Conservation (phyloP, 2,888 invertebrate species). For the Amphimallon solstitiale region DNA sequence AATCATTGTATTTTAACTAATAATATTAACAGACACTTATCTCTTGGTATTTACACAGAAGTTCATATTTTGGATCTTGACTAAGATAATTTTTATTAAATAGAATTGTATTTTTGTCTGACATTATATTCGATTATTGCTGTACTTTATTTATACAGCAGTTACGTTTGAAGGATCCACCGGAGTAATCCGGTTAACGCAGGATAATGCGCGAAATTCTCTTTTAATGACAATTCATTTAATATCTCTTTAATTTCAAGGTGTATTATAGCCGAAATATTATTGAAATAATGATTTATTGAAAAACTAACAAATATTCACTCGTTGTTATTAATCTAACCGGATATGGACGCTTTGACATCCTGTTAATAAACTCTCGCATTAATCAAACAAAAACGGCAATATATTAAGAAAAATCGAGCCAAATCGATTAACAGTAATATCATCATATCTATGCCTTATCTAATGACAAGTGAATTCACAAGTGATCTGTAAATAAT, state of each 20-base stretch:
- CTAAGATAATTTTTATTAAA: too few relatives aligned
- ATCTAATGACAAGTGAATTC: slow-evolving; percentile 56
- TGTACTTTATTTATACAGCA: too few relatives aligned
- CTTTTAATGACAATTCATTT: not conserved
- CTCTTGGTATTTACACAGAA: too few relatives aligned
- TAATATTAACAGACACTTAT: too few relatives aligned
- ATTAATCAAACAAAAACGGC: slow-evolving; percentile 28
- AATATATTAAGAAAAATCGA: slow-evolving; percentile 39
- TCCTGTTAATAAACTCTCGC: slow-evolving; percentile 24
- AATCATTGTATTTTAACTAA: too few relatives aligned
- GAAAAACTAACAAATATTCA: not conserved
- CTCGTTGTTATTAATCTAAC: slow-evolving; percentile 1
- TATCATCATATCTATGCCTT: slow-evolving; percentile 33
- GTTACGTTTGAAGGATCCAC: not conserved
- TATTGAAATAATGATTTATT: not conserved
- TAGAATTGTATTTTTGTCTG: too few relatives aligned
- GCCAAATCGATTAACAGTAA: slow-evolving; percentile 26
- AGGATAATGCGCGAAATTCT: slow-evolving; percentile 5
- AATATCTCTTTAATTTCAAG: not conserved
- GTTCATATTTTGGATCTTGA: too few relatives aligned
- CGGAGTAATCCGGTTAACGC: slow-evolving; percentile 26
- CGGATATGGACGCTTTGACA: not conserved
- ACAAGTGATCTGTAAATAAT: slow-evolving; percentile 64
- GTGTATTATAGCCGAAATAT: not conserved
- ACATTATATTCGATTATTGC: too few relatives aligned